Base-by-base conservation (phyloP, 2,797 vertebrate species). In the Varecia variegata region DNA sequence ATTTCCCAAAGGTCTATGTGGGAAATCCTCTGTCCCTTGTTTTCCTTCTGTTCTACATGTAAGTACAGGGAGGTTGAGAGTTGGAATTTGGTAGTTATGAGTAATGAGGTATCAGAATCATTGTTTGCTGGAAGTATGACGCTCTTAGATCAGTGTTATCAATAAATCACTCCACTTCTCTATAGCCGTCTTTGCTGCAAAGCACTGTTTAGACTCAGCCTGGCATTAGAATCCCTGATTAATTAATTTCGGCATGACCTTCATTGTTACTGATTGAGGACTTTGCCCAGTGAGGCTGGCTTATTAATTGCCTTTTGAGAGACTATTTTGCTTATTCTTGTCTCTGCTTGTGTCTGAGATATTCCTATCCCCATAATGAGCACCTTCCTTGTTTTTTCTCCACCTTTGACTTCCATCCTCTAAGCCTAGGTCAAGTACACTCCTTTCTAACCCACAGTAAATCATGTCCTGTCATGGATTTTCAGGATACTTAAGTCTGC, bases 261-360 rank as follows among this genome's bases (percentile, higher is more conserved):
- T 45, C 54, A 10, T n/a, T 7, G 9, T 62, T 95, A 62, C 18
- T n/a, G 27, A 88, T 50, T 52, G 32, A 52, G 17, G 50, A 54
- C 71, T 56, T 86, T 94, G 93, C 54, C 47, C 30, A 84, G n/a
- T 0, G 3, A 92, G 17, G 32, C 30, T 94, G 76, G 52, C 21
- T 83, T 91, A 71, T 79, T 88, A 77, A 21, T 65, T 88, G 58
- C 27, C 60, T 87, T 70, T 60, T 62, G 76, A 90, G 30, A 82
- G 25, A 88, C 43, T 92, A 17, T 80, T 92, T 94, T 88, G 70
- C 21, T 96, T 88, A 77, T 83, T 58, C 27, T 94, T 92, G n/a
- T 88, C 79, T 84, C 15, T 79, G 52, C 40, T 27, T 94, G 21
- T 79, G 17, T 83, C 54, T 74, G 38, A 94, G 12, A 20, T 92